Evolutionary conservation across 2,888 invertebrate genomes (phyloP).

Genomic region (Apocheima hispidaria): DNA sequence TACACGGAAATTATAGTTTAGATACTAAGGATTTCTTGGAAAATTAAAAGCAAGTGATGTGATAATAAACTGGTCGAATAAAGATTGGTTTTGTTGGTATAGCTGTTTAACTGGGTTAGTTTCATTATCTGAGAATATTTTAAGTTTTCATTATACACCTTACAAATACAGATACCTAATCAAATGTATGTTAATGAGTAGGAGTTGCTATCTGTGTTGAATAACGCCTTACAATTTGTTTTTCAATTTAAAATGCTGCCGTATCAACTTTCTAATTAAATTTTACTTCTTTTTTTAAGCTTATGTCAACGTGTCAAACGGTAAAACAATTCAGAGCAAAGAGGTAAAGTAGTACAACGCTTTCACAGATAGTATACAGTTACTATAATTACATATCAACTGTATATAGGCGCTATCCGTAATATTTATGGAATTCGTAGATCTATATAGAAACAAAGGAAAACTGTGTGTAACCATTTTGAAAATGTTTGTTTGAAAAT

Average conservation of each 20-base stretch:
- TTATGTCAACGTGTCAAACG: conserved; percentile 29
- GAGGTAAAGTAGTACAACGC: conserved; percentile 21
- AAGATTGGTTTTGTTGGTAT: conserved; percentile 9
- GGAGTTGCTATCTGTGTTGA: conserved; percentile 41
- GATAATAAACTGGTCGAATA: conserved; percentile 11
- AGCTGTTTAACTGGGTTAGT: conserved; percentile 9
- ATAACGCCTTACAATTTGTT: conserved; percentile 39
- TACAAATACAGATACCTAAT: conserved; percentile 47
- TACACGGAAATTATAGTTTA: not conserved
- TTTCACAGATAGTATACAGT: conserved; percentile 5
- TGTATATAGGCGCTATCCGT: not conserved
- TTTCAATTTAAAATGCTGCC: conserved; percentile 39
- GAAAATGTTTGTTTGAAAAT: no score
- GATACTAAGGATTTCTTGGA: conserved; percentile 3
- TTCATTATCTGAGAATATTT: conserved; percentile 14
- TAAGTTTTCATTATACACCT: conserved; percentile 40
- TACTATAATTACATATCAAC: not conserved
- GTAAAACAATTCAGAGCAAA: conserved; percentile 25
- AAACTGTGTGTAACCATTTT: no score
- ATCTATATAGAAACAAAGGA: no score
- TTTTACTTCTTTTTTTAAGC: conserved; percentile 14
- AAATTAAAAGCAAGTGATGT: not conserved
- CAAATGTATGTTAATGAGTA: conserved; percentile 49
- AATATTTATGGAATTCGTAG: no score
- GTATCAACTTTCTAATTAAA: conserved; percentile 11